Conservation (phyloP, 2,797 vertebrate species). For the Glossophaga mutica region DNA sequence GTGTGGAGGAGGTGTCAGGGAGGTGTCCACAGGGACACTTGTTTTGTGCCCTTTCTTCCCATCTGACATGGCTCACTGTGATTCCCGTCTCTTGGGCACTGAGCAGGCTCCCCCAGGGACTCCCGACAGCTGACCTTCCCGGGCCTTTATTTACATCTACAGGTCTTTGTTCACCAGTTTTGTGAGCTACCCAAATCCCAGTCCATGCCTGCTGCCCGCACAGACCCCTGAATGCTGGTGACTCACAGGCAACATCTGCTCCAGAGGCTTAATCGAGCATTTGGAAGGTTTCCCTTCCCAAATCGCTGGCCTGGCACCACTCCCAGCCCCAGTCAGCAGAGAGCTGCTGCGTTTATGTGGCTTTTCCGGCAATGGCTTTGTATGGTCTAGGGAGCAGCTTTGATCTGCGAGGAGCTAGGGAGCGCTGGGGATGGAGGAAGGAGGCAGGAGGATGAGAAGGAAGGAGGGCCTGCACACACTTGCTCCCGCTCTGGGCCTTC, state of each 20-base stretch:
- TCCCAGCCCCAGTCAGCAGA: slow-evolving; percentile 63
- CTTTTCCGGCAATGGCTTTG: slow-evolving; percentile 49
- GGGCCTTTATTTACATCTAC: not conserved
- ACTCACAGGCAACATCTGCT: slow-evolving; percentile 74
- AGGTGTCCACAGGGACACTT: not conserved
- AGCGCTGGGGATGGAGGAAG: not conserved
- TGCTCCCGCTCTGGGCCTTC: not conserved
- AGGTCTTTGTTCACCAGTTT: not conserved
- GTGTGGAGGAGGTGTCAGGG: not conserved
- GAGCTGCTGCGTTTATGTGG: slow-evolving; percentile 57
- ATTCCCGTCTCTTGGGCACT: not conserved
- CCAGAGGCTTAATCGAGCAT: slow-evolving; percentile 62
- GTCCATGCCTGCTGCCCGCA: slow-evolving; percentile 29
- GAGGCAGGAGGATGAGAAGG: not conserved
- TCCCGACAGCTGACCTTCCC: not conserved
- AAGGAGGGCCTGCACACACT: not conserved
- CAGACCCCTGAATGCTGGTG: not conserved
- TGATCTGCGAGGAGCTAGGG: not conserved
- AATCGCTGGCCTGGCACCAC: slow-evolving; percentile 66
- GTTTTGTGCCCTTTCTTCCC: not conserved
- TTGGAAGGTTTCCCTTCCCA: slow-evolving; percentile 70
- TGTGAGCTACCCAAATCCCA: slow-evolving; percentile 11
- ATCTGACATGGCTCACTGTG: not conserved
- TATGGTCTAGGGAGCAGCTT: slow-evolving; percentile 36
- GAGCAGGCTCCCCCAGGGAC: not conserved